Percentiles rank a stretch among this genome's conserved stretches.
Evolutionary conservation across 2,113 vertebrate species (phyloP).

Genomic region (Thomomys bottae): DNA sequence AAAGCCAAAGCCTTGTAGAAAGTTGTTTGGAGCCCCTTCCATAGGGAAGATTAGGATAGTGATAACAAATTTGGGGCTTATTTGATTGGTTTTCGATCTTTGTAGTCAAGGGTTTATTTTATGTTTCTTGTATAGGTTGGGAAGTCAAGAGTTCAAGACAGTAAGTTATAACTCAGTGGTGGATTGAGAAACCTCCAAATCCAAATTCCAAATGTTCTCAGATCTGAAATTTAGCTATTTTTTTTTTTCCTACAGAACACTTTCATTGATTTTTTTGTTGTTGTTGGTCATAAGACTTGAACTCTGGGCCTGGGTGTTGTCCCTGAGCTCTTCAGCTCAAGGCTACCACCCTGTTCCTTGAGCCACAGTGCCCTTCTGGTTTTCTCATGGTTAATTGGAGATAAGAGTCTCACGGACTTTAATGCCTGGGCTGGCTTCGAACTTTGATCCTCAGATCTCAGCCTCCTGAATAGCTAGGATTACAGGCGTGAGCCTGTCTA

Average conservation of each 20-base stretch:
- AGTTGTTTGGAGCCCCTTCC: not conserved
- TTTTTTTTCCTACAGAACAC: not conserved
- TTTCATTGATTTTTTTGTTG: not conserved
- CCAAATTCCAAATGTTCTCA: not conserved
- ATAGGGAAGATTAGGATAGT: not conserved
- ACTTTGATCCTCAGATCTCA: no score
- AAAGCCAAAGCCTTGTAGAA: not conserved
- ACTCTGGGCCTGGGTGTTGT: no score
- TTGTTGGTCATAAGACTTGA: no score
- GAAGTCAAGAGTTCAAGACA: conserved; percentile 8
- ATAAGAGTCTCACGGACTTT: no score
- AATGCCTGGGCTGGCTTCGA: no score
- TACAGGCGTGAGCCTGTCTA: no score
- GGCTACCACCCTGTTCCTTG: no score
- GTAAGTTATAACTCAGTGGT: not conserved
- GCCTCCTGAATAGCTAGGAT: no score
- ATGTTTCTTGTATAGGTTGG: not conserved
- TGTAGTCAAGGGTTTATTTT: not conserved
- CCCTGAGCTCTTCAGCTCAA: no score
- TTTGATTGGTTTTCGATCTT: not conserved
- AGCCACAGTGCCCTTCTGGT: no score
- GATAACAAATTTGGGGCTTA: not conserved
- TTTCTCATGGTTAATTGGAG: no score
- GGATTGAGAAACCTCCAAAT: not conserved
- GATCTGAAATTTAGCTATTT: not conserved